Base-by-base conservation (phyloP, 2,888 invertebrate species). In the Hoplodrina blanda region DNA sequence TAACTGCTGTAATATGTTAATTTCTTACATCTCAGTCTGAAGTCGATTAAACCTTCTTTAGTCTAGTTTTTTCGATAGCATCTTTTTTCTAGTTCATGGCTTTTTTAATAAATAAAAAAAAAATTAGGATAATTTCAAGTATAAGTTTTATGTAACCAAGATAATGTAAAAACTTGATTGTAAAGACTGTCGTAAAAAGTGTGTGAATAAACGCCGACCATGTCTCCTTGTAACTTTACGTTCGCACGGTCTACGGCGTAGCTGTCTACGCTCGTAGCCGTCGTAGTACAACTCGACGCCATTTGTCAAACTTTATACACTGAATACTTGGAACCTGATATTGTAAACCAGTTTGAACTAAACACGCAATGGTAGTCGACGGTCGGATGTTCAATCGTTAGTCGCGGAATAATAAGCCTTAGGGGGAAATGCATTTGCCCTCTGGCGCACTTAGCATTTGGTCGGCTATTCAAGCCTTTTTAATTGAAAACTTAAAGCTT, bases 201-300 rank as follows among this genome's bases (percentile, higher is more conserved):
- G 37, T 8, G 37, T 8, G 46, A 17, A 17, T 46, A 6, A 46
- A 46, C 17, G 46, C 17, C 17, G 46, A 17, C 15, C 17, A 17
- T 0, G 17, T 46, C 1, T 17, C 46, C 46, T 17, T 10, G 19
- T 44, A 4, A 53, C 10, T 19, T 30, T 25, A 19, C 19, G 19
- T 30, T 41, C 13, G 30, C 6, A 17, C 19, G 6, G 30, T 10
- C 73, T 75, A 75, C 74, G 74, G 46, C 74, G 74, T 75, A 76
- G 74, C 62, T 13, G 60, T 7, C 74, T 76, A 69, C 76, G 73
- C 65, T 55, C 73, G 73, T 73, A 73, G 63, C 30, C 33, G 11
- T 44, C 70, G 69, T 69, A 68, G 55, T 46, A 17, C 17, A 11
- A 46, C 10, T 20, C 0, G 20, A 41, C 8, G 49, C 44, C 30